Conservation (phyloP, 2,113 vertebrate genomes). For the Engystomops pustulosus region DNA sequence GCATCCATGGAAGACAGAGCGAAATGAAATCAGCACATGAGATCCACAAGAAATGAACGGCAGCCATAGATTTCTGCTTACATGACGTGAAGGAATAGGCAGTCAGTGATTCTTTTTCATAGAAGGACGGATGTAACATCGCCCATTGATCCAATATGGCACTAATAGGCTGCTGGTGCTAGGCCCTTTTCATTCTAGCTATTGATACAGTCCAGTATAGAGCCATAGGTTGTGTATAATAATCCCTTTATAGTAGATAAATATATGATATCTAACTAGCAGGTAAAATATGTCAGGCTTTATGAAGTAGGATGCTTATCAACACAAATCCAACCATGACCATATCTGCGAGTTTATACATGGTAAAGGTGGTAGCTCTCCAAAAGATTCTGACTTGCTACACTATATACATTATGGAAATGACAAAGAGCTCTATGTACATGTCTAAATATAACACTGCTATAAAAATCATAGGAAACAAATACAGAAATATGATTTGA, state of each 20-base stretch:
- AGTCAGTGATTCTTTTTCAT: not conserved
- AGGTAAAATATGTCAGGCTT: not conserved
- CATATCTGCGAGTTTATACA: no score
- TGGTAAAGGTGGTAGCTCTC: no score
- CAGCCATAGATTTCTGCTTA: not conserved
- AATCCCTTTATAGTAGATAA: not conserved
- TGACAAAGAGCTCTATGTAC: not conserved
- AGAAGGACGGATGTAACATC: not conserved
- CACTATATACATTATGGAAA: not conserved
- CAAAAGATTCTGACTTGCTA: no score
- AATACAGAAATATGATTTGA: not conserved
- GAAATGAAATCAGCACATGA: not conserved
- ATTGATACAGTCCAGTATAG: not conserved
- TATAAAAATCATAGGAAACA: not conserved
- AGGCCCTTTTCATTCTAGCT: not conserved
- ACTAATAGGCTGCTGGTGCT: not conserved
- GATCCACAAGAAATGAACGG: not conserved
- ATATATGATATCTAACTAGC: not conserved
- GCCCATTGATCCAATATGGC: not conserved
- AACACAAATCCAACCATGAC: no score
- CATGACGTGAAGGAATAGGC: not conserved
- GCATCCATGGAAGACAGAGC: not conserved
- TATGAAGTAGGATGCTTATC: no score
- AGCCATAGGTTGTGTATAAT: not conserved
- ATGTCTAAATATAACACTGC: no score